Base-by-base conservation (phyloP, 30 jellyfish, hydroid and myxozoan species). In the Hydractinia symbiolongicarpus region DNA sequence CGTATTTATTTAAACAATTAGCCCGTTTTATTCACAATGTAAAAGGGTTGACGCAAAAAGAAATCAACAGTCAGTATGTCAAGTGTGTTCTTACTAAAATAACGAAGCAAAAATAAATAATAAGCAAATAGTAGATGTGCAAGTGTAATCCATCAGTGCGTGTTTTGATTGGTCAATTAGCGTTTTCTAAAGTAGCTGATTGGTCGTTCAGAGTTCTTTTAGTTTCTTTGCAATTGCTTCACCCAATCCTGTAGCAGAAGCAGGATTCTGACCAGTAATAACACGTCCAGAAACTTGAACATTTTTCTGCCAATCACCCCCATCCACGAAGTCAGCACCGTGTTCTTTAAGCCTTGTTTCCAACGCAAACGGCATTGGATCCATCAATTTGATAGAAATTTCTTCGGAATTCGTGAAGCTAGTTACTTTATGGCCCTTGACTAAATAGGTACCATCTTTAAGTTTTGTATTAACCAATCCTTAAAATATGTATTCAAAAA, bases 201-300 rank as follows among this genome's bases (percentile, higher is more conserved):
- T 30, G 44, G 44, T 30, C 44, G 44, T 30, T 30, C 44, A 30
- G 44, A 76, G 19, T 8, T 55, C 85, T 55, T 77, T 77, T 19
- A 77, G 5, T 54, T 14, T 16, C 79, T 77, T 77, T 8, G 71
- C 86, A 53, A 81, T 50, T 7, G 86, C 89, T 56, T 67, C 86
- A 50, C 86, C 89, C 17, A 66, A 67, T n/a, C 72, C 79, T 50
- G 86, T 67, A 53, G 89, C 89, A 11, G 89, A 81, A 8, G 74
- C 77, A 49, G 89, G 89, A 53, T 81, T 81, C 55, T 81, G 89
- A 15, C 89, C 89, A 5, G 86, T 67, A 7, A 81, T 53, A 5
- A 81, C 55, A 13, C 86, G 86, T 10, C 67, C 89, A 50, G 86
- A 68, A 8, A 67, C 89, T 8, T 21, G 72, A 44, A 81, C 89